A percentile compares a stretch with the other conserved stretches of the same genome.
These are phyloP conservation scores for Athalia cordata DNA, from an alignment of 2,888 invertebrate genomes.

Conservation along the genomic window DNA sequence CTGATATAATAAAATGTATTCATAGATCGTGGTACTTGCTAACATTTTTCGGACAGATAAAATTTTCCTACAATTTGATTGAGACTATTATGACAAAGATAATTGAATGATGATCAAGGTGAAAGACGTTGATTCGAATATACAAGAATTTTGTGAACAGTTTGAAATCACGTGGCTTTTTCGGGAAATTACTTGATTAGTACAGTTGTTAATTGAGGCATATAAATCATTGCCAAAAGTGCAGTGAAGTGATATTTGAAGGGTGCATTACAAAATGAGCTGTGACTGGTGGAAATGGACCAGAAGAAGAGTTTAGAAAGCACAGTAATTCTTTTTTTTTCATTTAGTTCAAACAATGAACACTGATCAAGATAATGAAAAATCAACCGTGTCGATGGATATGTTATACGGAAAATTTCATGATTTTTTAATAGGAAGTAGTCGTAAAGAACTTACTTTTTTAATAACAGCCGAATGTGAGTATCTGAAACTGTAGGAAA, in stretches of 20 bases:
- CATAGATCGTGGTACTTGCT: too few species aligned
- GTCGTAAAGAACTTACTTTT: slow-evolving; percentile 83
- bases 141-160: background rate
- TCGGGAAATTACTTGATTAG: slow-evolving; percentile 2
- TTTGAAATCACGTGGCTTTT: background rate
- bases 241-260: background rate
- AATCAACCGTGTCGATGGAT: background rate
- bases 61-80: too few species aligned
- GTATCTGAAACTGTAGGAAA: slow-evolving; percentile 94
- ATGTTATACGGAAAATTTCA: background rate
- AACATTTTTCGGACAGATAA: too few species aligned
- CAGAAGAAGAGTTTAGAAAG: background rate
- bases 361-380: background rate
- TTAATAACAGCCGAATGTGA: slow-evolving; percentile 89
- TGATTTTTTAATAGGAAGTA: background rate
- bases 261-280: too few species aligned
- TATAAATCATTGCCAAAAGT: slow-evolving; percentile 19
- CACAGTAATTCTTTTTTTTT: background rate
- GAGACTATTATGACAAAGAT: too few species aligned
- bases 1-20: too few species aligned
- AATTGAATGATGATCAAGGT: background rate
- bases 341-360: background rate
- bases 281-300: background rate
- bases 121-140: background rate
- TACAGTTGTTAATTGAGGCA: background rate